Evolutionary conservation across 1,140 invertebrate genomes (phyloP).

Genomic region (Heliconius melpomene): DNA sequence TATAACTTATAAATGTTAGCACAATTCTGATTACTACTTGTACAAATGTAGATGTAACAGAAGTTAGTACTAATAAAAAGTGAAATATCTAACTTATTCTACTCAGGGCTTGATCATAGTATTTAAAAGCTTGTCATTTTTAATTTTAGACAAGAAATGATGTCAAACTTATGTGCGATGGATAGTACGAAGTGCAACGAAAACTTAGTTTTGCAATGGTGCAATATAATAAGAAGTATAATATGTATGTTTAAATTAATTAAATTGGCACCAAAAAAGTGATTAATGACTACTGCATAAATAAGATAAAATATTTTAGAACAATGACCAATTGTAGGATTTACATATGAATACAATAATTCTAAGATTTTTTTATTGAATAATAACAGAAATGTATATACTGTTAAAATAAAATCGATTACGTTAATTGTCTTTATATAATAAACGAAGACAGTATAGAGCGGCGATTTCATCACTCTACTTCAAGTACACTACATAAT

Average conservation of each 20-base stretch:
- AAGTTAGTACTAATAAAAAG: neutral
- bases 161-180: neutral
- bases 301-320: too few relatives aligned
- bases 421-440: neutral
- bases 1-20: neutral
- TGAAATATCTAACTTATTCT: neutral
- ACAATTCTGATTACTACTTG: neutral
- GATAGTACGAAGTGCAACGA: neutral
- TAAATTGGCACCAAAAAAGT: constrained; percentile 3
- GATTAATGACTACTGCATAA: neutral
- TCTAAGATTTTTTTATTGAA: too few relatives aligned
- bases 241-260: neutral
- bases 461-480: too few relatives aligned
- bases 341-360: too few relatives aligned
- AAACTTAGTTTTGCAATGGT: constrained; percentile 16
- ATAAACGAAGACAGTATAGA: neutral
- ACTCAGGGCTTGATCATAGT: neutral
- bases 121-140: neutral
- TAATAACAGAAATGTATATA: neutral
- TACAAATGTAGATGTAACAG: neutral
- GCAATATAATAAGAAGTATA: constrained; percentile 1
- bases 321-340: too few relatives aligned
- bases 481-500: too few relatives aligned
- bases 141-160: neutral
- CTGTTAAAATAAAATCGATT: neutral